Conservation (phyloP, 1,140 invertebrate species). For the Bemisia tabaci region DNA sequence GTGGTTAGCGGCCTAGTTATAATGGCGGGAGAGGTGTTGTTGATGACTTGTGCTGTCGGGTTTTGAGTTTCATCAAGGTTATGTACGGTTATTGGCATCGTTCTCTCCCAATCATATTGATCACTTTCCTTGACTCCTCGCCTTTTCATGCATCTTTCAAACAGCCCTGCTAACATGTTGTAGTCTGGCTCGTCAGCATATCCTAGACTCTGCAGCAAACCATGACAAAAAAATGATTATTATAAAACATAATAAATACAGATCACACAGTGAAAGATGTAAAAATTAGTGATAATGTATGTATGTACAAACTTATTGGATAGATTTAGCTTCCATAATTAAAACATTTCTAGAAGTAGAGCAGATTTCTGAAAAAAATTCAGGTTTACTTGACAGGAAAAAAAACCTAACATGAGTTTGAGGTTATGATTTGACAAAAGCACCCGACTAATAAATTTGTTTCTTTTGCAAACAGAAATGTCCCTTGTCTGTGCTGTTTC, state of each 20-base stretch:
- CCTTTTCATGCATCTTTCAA: slow-evolving; percentile 89
- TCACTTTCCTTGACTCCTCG: slow-evolving; percentile 78
- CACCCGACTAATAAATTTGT: no score
- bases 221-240: neutral
- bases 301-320: neutral
- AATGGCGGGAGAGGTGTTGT: slow-evolving; percentile 29
- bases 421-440: no score
- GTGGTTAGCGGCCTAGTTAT: slow-evolving; percentile 32
- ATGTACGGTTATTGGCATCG: slow-evolving; percentile 28
- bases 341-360: no score
- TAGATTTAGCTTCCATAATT: neutral
- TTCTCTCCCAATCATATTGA: slow-evolving; percentile 93
- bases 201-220: slow-evolving; percentile 47
- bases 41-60: slow-evolving; percentile 22
- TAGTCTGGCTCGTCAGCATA: slow-evolving; percentile 95
- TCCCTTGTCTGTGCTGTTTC: no score
- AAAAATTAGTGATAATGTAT: neutral
- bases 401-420: no score
- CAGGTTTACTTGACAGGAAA: no score
- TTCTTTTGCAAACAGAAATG: no score
- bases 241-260: no score
- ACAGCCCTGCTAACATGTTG: slow-evolving; percentile 64
- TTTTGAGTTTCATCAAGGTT: slow-evolving; percentile 31
- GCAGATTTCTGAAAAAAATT: no score
- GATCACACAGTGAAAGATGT: no score